Conservation (phyloP, 1,140 invertebrate genomes). For the Myzus persicae region DNA sequence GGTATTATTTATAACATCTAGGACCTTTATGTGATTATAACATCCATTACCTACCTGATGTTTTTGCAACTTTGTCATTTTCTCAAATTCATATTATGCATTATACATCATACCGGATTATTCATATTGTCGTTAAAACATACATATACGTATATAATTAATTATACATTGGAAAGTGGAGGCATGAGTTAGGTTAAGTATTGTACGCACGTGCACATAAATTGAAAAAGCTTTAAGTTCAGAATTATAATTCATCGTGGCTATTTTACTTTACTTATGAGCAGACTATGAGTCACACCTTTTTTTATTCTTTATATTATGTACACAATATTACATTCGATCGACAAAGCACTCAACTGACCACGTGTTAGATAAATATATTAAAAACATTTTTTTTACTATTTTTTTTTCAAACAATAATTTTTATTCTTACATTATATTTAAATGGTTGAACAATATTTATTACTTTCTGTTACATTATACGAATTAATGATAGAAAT, state of each 20-base stretch:
- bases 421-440: not conserved
- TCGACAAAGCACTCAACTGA: not conserved
- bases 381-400: not conserved
- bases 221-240: not conserved
- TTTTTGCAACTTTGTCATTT: not conserved
- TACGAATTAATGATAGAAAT: not conserved
- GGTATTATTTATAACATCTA: not conserved
- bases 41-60: not conserved
- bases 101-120: not conserved
- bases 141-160: not conserved
- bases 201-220: not conserved
- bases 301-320: not conserved
- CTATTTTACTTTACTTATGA: not conserved
- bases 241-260: not conserved
- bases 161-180: not conserved
- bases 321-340: not conserved
- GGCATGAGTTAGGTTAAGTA: not conserved
- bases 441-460: not conserved
- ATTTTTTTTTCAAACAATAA: not conserved
- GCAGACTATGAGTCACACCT: not conserved
- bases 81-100: not conserved
- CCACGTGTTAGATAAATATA: rapidly evolving
- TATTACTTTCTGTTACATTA: not conserved
- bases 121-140: not conserved
- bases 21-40: not conserved